A percentile compares a stretch with the other conserved stretches of the same genome.
Conservation (phyloP, 2,888 invertebrate genomes). For the Cheilosia grossa region DNA sequence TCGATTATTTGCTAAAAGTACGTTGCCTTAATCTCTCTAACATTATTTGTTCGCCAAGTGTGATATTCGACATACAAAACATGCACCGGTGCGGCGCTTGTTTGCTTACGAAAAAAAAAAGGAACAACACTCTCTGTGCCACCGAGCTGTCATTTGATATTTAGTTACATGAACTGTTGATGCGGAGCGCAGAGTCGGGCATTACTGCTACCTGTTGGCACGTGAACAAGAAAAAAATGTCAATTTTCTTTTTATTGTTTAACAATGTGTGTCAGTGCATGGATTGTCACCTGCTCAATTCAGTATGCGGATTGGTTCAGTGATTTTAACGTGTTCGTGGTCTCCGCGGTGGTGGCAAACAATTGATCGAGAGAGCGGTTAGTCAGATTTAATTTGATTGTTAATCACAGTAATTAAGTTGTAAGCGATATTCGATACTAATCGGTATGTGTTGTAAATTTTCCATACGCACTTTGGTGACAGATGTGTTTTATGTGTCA, state of each 20-base stretch:
- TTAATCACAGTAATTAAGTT: conserved; percentile 52
- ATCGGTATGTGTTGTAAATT: conserved; percentile 18
- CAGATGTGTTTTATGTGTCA: conserved; percentile 37
- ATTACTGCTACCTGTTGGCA: conserved; percentile 48
- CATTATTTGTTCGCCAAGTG: conserved; percentile 25
- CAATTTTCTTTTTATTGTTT: conserved; percentile 28
- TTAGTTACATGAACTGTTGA: conserved; percentile 49
- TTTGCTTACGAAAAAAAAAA: conserved; percentile 12
- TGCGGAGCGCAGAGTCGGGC: conserved; percentile 17
- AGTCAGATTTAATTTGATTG: conserved; percentile 50
- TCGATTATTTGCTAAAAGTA: conserved; percentile 13
- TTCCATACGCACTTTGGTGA: not conserved
- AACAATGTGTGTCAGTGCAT: conserved; percentile 51
- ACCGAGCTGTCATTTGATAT: conserved; percentile 65
- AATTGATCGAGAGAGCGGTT: conserved; percentile 60
- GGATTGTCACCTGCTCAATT: conserved; percentile 58
- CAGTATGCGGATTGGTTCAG: conserved; percentile 37
- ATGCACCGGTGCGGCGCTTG: conserved; percentile 5
- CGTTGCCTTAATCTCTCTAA: conserved; percentile 16
- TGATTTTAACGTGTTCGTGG: conserved; percentile 50
- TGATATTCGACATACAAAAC: conserved; percentile 11
- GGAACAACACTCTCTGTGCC: conserved; percentile 38
- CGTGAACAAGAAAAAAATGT: conserved; percentile 38
- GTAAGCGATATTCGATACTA: conserved; percentile 45
- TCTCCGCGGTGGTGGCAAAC: conserved; percentile 52